Conservation (phyloP, 2,888 invertebrate species). For the Adineta ricciae region DNA sequence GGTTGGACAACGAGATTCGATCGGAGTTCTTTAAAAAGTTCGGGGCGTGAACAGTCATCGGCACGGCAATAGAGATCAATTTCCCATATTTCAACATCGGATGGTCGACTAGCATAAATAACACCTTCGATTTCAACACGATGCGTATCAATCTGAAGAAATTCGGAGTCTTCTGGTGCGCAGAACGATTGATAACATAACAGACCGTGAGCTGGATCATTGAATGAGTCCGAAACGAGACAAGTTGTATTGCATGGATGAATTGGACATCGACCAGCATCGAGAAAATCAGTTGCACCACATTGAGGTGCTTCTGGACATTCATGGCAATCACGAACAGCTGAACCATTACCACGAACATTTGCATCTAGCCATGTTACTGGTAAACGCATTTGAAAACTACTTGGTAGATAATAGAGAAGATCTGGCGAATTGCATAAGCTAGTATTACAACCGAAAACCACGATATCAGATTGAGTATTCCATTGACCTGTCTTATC, state of each 20-base stretch:
- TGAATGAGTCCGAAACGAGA: neutral
- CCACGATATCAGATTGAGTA: neutral
- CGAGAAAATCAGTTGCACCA: neutral
- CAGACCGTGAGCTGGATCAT: neutral
- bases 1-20: neutral
- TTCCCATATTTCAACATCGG: neutral
- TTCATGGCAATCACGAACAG: neutral
- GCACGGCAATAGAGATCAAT: neutral
- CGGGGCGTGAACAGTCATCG: neutral
- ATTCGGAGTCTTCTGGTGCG: neutral
- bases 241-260: neutral
- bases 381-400: neutral
- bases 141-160: neutral
- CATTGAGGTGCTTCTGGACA: neutral
- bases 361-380: neutral
- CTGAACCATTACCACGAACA: neutral
- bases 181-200: neutral
- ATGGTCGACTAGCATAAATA: neutral
- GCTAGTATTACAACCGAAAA: neutral
- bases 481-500: neutral
- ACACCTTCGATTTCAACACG: neutral
- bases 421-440: neutral
- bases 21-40: neutral
- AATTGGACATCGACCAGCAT: neutral
- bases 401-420: neutral